A percentile compares a stretch with the other conserved stretches of the same genome.
phyloP scores from a whole-genome alignment of 2,797 vertebrate species.

The Chiropotes sagulatus region DNA sequence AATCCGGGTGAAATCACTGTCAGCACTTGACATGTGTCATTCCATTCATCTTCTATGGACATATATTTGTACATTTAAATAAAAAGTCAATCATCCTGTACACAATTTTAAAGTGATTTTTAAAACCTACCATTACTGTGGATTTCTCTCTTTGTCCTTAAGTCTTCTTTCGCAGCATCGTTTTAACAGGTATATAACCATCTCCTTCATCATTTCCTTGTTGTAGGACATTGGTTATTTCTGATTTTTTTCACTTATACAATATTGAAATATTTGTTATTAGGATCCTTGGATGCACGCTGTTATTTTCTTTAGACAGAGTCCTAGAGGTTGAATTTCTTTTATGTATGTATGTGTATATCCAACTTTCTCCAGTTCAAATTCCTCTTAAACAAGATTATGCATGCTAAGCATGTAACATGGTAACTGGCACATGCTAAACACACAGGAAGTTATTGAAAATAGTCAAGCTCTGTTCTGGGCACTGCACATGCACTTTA shows the following conservation, averaged over 20 bases:
- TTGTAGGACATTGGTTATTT: neutral
- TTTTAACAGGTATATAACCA: neutral
- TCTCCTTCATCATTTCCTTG: neutral
- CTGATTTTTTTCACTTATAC: neutral
- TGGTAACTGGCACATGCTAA: too few species aligned
- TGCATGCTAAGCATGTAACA: accelerated
- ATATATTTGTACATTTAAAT: neutral
- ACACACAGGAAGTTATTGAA: neutral
- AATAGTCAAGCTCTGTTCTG: too few species aligned
- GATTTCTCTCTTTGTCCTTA: neutral
- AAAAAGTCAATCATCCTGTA: neutral
- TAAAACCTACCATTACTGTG: neutral
- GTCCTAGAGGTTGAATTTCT: neutral
- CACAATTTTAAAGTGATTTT: neutral
- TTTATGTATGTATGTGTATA: neutral
- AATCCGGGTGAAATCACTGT: neutral
- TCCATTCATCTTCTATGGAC: neutral
- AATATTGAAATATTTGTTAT: neutral
- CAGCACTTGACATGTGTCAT: too few species aligned
- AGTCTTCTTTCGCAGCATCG: neutral
- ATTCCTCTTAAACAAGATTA: neutral
- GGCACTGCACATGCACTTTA: too few species aligned
- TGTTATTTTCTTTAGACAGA: neutral
- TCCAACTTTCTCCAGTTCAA: neutral
- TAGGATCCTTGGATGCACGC: neutral